Conservation (phyloP, 2,888 invertebrate species). For the Dryococelus australis region DNA sequence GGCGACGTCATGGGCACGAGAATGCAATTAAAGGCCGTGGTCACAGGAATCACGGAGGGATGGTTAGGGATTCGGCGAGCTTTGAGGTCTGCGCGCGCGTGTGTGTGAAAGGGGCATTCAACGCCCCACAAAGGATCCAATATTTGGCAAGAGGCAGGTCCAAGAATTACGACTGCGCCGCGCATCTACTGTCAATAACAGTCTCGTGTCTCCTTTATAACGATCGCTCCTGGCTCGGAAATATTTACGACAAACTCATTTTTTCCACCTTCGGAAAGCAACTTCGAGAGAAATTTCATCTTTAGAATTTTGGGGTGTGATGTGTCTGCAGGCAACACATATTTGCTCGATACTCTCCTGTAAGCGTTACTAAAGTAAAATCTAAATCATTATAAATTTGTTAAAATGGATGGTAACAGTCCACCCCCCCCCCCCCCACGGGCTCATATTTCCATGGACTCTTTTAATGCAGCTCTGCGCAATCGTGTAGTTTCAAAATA, state of each 20-base stretch:
- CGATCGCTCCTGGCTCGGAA: neutral
- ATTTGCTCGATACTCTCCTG: no score
- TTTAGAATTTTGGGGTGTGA: neutral
- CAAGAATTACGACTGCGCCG: slow-evolving; percentile 3
- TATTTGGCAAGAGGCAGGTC: neutral
- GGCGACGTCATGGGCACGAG: neutral
- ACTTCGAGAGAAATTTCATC: neutral
- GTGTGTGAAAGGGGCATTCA: neutral
- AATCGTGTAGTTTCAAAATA: no score
- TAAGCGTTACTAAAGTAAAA: no score
- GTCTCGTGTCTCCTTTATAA: neutral
- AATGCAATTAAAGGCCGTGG: slow-evolving; percentile 9
- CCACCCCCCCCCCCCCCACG: no score
- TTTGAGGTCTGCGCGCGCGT: neutral
- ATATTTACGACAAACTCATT: neutral
- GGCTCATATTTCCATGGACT: no score
- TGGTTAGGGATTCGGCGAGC: neutral
- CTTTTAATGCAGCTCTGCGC: no score
- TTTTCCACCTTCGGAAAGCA: neutral
- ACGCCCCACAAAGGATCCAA: neutral
- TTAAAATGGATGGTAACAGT: no score
- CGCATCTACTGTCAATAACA: neutral
- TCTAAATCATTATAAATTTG: no score
- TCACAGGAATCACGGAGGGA: slow-evolving; percentile 3
- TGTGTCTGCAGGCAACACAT: neutral